Conservation (phyloP, 2,113 vertebrate species). For the Prionailurus bengalensis region DNA sequence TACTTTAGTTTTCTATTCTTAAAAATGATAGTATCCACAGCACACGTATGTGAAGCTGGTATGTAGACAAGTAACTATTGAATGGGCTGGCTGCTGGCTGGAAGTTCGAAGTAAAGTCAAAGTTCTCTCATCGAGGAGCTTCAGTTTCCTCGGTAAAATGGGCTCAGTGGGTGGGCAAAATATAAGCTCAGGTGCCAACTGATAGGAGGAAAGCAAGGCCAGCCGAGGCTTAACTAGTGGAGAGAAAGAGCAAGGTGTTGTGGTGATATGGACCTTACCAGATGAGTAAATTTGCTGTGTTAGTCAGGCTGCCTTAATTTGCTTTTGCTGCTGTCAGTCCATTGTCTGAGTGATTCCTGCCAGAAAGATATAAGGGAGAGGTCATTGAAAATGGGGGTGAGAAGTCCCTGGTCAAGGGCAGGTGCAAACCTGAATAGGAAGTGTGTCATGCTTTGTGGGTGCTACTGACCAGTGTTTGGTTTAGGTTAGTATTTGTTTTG, state of each 20-base stretch:
- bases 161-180: background rate
- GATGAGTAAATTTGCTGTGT: background rate
- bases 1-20: background rate
- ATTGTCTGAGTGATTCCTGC: background rate
- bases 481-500: background rate
- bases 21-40: background rate
- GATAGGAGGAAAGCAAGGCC: background rate
- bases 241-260: background rate
- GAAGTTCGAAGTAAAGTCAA: background rate
- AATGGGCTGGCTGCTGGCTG: background rate
- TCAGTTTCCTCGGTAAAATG: background rate
- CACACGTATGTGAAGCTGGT: background rate
- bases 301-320: background rate
- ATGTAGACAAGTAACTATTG: background rate
- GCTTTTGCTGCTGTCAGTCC: background rate
- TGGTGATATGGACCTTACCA: background rate
- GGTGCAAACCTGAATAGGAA: background rate
- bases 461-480: constrained; percentile 2
- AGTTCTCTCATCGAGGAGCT: background rate
- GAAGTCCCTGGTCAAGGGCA: background rate
- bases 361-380: background rate
- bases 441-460: background rate
- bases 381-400: background rate
- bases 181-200: background rate
- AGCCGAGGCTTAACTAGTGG: background rate